phyloP scores from a whole-genome alignment of 2,113 vertebrate genomes.

The Rattus norvegicus region GRCr8 NC_086033.1:106251501-106252000 shows the following conservation, averaged over 20 bases:
- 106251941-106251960: background rate
- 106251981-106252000: background rate
- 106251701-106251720: background rate
- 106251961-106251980: background rate
- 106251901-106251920: background rate
- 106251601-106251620: conserved; percentile 28
- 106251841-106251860: background rate
- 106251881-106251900: background rate
- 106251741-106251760: background rate
- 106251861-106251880: no score
- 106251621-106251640: no score
- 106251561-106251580: background rate
- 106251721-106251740: background rate
- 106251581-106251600: background rate
- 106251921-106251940: no score
- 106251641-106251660: no score
- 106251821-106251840: background rate
- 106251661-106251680: background rate
- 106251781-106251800: background rate
- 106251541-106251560: background rate
- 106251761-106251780: background rate
- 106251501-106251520: background rate
- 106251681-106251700: background rate
- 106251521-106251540: background rate
- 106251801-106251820: background rate